Percentiles rank a stretch among this genome's conserved stretches.
Evolutionary conservation across 2,888 invertebrate species (phyloP).

Genomic region (Nemapogon koenigi): DNA sequence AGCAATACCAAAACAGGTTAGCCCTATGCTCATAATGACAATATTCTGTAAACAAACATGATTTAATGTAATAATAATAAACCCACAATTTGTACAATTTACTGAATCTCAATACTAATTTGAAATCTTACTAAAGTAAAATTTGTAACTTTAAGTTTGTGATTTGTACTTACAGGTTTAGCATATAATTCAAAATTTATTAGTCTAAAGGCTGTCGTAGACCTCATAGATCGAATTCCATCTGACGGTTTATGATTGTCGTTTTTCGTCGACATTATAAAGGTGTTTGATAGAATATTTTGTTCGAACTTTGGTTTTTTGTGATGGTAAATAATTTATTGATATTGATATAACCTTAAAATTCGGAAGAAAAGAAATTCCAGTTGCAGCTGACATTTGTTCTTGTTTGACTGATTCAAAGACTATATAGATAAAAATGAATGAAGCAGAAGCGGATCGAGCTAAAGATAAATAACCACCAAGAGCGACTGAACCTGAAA

Average conservation of each 20-base stretch:
- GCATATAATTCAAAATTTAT: conserved; percentile 90
- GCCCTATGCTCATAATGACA: conserved; percentile 82
- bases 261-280: conserved; percentile 17
- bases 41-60: conserved; percentile 80
- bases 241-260: conserved; percentile 77
- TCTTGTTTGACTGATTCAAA: too few species aligned
- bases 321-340: too few species aligned
- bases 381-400: too few species aligned
- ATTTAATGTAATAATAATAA: conserved; percentile 13
- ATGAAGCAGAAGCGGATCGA: too few species aligned
- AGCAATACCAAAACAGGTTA: conserved; percentile 75
- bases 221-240: conserved; percentile 76
- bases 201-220: conserved; percentile 78
- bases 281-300: too few species aligned
- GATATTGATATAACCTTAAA: too few species aligned
- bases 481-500: too few species aligned
- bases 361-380: too few species aligned
- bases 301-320: too few species aligned
- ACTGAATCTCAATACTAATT: neutral
- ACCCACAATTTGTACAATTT: conserved; percentile 1
- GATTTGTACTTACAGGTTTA: conserved; percentile 74
- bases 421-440: too few species aligned
- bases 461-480: too few species aligned
- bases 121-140: neutral
- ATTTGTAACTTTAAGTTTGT: conserved; percentile 5